Percentiles rank a stretch among this genome's conserved stretches.
phyloP scores from a whole-genome alignment of 2,888 invertebrate genomes.

The Phyto melanocephala region DNA sequence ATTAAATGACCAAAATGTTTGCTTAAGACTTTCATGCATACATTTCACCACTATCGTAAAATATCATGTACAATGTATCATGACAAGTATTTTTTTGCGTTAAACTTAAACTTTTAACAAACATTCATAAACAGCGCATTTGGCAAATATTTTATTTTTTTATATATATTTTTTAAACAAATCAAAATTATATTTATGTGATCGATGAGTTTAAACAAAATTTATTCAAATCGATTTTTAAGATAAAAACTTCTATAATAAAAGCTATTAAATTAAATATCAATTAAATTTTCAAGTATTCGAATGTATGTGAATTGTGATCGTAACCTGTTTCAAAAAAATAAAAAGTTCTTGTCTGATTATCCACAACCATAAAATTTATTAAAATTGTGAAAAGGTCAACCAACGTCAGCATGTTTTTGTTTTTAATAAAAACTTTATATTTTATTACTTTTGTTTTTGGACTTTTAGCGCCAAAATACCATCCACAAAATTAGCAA shows the following conservation, averaged over 20 bases:
- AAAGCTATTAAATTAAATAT: background rate
- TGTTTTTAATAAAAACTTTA: too few species aligned
- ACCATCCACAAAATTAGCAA: conserved; percentile 20
- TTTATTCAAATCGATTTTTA: too few species aligned
- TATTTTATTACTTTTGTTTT: conserved; percentile 19
- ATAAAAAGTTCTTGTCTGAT: background rate
- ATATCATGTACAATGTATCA: background rate
- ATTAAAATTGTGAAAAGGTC: conserved; percentile 42
- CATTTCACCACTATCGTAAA: background rate
- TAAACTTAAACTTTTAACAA: too few species aligned
- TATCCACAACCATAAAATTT: background rate
- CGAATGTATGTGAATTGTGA: background rate
- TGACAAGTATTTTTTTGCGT: too few species aligned
- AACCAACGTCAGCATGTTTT: conserved; percentile 13
- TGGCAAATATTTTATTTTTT: too few species aligned
- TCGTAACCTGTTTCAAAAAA: conserved; percentile 33
- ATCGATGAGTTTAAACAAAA: too few species aligned
- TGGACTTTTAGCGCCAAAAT: conserved; percentile 16
- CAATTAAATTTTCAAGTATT: too few species aligned
- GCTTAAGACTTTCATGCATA: conserved; percentile 34
- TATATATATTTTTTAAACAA: too few species aligned
- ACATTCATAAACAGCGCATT: too few species aligned
- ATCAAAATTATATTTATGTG: too few species aligned
- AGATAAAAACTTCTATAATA: background rate
- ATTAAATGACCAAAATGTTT: conserved; percentile 10